A percentile compares a stretch with the other conserved stretches of the same genome.
phyloP scores from a whole-genome alignment of 2,888 invertebrate species.

The Troilus luridus region DNA sequence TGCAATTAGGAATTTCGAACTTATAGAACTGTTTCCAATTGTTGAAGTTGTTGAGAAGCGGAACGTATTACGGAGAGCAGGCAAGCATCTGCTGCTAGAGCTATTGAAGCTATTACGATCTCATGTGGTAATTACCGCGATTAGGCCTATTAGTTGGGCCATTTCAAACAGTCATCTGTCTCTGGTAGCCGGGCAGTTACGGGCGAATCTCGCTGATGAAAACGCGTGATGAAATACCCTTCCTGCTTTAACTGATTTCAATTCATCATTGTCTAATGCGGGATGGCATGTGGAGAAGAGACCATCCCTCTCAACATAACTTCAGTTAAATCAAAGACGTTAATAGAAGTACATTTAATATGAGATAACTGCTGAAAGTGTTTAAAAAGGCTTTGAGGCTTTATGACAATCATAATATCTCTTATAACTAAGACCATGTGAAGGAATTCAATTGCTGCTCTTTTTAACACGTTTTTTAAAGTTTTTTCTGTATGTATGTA shows the following conservation, averaged over 20 bases:
- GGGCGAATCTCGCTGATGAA: background rate
- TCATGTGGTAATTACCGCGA: background rate
- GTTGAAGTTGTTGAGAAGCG: background rate
- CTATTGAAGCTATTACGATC: constrained; percentile 15
- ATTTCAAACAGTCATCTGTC: constrained; percentile 20
- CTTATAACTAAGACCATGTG: too few relatives aligned
- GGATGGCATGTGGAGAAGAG: too few relatives aligned
- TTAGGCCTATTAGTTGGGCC: background rate
- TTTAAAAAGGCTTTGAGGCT: too few relatives aligned
- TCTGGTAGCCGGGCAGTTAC: background rate
- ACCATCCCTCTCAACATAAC: too few relatives aligned
- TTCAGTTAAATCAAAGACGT: too few relatives aligned
- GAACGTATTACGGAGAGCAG: background rate
- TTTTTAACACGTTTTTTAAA: too few relatives aligned
- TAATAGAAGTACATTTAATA: too few relatives aligned
- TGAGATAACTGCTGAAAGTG: too few relatives aligned
- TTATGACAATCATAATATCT: too few relatives aligned
- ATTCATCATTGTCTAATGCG: background rate
- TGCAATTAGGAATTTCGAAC: background rate
- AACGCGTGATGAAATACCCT: background rate
- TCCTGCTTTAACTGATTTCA: background rate
- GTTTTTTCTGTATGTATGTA: too few relatives aligned
- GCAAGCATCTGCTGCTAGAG: background rate
- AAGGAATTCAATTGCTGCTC: too few relatives aligned
- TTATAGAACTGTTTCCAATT: background rate